A percentile compares a stretch with the other conserved stretches of the same genome.
Evolutionary conservation across 1,140 invertebrate species (phyloP).

Genomic region (Trinorchestia longiramus): DNA sequence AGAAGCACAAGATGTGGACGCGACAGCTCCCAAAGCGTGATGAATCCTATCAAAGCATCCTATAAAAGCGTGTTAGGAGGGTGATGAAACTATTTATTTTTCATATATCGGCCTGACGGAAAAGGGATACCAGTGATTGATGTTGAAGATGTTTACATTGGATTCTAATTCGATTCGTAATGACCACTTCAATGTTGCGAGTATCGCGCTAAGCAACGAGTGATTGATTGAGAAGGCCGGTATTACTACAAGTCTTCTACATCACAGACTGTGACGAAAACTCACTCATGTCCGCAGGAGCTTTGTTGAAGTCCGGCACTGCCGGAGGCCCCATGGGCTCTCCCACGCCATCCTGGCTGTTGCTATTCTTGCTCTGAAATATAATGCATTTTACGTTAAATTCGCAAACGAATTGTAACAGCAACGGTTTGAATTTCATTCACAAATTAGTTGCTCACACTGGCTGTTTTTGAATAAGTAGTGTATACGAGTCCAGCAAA

Average conservation of each 20-base stretch:
- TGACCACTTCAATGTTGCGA: neutral
- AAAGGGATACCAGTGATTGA: neutral
- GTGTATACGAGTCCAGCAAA: neutral
- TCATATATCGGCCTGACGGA: too few relatives aligned
- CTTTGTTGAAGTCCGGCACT: slow-evolving; percentile 71
- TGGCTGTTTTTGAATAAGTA: neutral
- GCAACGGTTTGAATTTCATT: neutral
- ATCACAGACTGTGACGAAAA: neutral
- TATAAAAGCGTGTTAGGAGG: too few relatives aligned
- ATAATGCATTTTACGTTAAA: neutral
- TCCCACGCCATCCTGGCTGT: slow-evolving; percentile 39
- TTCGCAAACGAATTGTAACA: neutral
- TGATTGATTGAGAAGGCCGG: neutral
- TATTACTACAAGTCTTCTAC: neutral
- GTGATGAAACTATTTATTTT: too few relatives aligned
- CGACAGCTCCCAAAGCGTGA: too few relatives aligned
- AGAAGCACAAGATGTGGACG: too few relatives aligned
- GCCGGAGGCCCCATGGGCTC: slow-evolving; percentile 66
- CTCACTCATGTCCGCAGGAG: slow-evolving; percentile 69
- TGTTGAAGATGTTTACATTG: neutral
- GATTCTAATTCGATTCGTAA: neutral
- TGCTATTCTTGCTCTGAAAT: slow-evolving; percentile 61
- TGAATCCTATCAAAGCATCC: too few relatives aligned
- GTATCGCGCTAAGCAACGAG: neutral
- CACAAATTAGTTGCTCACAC: neutral